Base-by-base conservation (phyloP, 2,797 vertebrate genomes). In the Lemur catta region DNA sequence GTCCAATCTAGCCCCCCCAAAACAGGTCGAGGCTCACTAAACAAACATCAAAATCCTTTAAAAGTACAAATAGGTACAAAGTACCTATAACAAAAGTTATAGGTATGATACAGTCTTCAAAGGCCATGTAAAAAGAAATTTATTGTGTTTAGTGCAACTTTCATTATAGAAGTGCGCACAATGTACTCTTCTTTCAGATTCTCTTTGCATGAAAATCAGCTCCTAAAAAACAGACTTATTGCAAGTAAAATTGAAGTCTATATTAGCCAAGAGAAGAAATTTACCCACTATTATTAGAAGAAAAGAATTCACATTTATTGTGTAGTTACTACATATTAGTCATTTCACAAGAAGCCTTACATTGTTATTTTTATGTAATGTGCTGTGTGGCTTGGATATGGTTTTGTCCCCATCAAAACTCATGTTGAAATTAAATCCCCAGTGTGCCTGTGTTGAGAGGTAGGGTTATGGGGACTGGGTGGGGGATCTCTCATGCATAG, bases 131-230 rank as follows among this genome's bases (percentile, higher is more conserved):
- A 67, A 59, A 61, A 87, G 28, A 89, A 84, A 87, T 78, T 22
- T 57, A 74, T 78, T 67, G 4, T 59, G n/a, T 61, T 93, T 75
- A 67, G 65, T 76, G 33, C 35, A 94, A 59, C 17, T 81, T 92
- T 91, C 75, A 96, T 92, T 82, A 50, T 6, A 71, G 69, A 93
- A 92, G 74, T 28, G 26, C 0, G 59, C 35, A 84, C 35, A 63
- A 50, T 43, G 38, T 67, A 35, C 63, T 61, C 28, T 65, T 74
- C 59, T 78, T 89, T 71, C 35, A 91, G 33, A 35, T 72, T 94
- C 13, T 94, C 35, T 78, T 94, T 72, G 24, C 33, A 74, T 38
- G 28, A 96, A 93, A 96, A 74, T 57, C 38, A 18, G n/a, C 79
- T 80, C 35, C 69, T 57, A 67, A 33, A 84, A 80, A 46, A 86